Conservation (phyloP, 2,797 vertebrate genomes). For the Arnoldichthys spilopterus region DNA sequence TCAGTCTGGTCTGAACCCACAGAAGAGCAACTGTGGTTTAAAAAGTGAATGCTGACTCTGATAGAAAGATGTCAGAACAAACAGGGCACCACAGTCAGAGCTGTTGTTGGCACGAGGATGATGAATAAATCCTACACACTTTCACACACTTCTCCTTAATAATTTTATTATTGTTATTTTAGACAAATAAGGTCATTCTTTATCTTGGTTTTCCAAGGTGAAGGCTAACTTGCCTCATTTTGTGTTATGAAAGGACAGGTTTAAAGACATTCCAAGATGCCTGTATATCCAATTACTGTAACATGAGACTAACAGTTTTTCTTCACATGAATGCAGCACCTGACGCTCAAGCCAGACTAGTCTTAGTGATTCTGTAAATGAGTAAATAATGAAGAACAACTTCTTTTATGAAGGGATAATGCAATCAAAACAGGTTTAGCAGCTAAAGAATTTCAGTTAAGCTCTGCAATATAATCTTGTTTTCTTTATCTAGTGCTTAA, state of each 20-base stretch:
- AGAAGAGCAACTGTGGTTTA: too few species aligned
- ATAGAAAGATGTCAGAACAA: too few species aligned
- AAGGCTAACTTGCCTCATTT: background rate
- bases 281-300: background rate
- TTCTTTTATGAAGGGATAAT: constrained; percentile 14
- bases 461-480: background rate
- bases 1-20: too few species aligned
- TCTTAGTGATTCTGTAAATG: background rate
- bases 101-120: too few species aligned
- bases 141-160: background rate
- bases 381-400: background rate
- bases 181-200: background rate
- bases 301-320: background rate
- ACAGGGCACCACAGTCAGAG: too few species aligned
- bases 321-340: background rate
- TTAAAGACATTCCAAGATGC: background rate
- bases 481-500: constrained; percentile 11
- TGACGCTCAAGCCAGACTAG: constrained; percentile 5
- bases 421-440: constrained; percentile 35
- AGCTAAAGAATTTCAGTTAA: constrained; percentile 1
- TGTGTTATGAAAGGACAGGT: background rate
- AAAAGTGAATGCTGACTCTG: too few species aligned
- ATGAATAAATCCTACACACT: background rate
- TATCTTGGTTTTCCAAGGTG: constrained; percentile 12
- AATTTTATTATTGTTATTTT: background rate